Base-by-base conservation (phyloP, 2,888 invertebrate genomes). In the Limenitis camilla region DNA sequence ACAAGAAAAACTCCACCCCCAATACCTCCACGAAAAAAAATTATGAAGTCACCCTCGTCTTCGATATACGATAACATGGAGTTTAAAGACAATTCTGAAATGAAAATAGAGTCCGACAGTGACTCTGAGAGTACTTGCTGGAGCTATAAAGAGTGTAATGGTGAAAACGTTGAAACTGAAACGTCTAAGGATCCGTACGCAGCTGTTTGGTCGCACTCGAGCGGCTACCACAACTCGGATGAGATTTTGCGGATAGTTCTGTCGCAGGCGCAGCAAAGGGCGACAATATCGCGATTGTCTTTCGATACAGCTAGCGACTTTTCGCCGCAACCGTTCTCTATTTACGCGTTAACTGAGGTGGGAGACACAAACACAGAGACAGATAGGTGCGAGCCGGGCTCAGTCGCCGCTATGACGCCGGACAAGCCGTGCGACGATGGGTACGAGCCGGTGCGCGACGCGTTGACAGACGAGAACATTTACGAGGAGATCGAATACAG, bases 401-500 rank as follows among this genome's bases (percentile, higher is more conserved):
- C 85, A 83, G 85, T 83, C 69, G 74, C 53, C 62, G 73, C 65
- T 55, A 84, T 85, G 86, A 81, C 85, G 74, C 79, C 84, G 66
- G 81, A 76, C 74, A 72, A 74, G 69, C 77, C 82, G 71, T 65
- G 68, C 73, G 85, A 84, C 71, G 82, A 82, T 74, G 84, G 81
- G 53, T 85, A 84, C 72, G 86, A 86, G 71, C 82, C 81, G 5
- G 83, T 85, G 29, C 78, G 79, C 60, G 87, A 85, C 69, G 83
- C 84, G 56, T 62, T 83, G 36, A 77, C 66, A 5, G 85, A 82
- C 79, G 87, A 87, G 52, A 86, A 87, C 56, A 85, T 84, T 58
- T 87, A 87, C 80, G 87, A 86, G 62, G 87, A 87, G 63, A 86
- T 86, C 40, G 86, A 84, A 41, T 82, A 71, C 62, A 78, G 78